Base-by-base conservation (phyloP, 1,140 invertebrate genomes). In the Drosophila paulistorum region DNA sequence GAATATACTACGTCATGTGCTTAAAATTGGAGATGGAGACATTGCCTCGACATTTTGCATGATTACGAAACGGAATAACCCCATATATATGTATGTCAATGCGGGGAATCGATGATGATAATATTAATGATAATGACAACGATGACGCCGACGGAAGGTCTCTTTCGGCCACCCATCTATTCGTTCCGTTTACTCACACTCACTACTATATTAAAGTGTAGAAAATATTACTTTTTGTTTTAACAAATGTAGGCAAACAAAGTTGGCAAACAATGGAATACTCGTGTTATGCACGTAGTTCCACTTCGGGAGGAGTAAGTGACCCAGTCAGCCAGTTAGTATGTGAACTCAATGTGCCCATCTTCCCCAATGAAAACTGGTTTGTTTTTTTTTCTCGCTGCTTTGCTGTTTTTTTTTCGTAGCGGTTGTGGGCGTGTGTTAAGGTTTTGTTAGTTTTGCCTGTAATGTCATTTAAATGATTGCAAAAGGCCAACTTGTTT, bases 391-490 rank as follows among this genome's bases (percentile, higher is more conserved):
- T 17, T 17, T 17, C 17, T 17, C 17, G 17, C 17, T 17, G 17
- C 17, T 17, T 17, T 9, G 54, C 30, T 45, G 2, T 51, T 9
- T 17, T 17, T 17, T 10, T 20, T 10, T 20, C 10, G 45, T 11
- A 23, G 45, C 37, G 13, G 62, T 70, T 60, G 81, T 78, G 67
- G 82, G 81, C 71, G 81, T 2, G 17, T 23, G 51, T 33, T 64
- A 42, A 51, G 20, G 45, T 51, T 51, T 41, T 45, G 30, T 33
- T 82, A 77, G 72, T 77, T 87, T 87, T 78, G 84, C 80, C 84
- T 87, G 83, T 87, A 87, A 87, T 87, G 84, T 87, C 85, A 84
- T 87, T 87, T 87, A 87, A 87, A 90, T 87, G 85, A 84, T 87
- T 89, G 79, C 79, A 89, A 87, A 51, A 87, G 85, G 84, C 84